A percentile compares a stretch with the other conserved stretches of the same genome.
phyloP scores from a whole-genome alignment of 2,888 invertebrate species.

The Cremastobaeus sp. region DNA sequence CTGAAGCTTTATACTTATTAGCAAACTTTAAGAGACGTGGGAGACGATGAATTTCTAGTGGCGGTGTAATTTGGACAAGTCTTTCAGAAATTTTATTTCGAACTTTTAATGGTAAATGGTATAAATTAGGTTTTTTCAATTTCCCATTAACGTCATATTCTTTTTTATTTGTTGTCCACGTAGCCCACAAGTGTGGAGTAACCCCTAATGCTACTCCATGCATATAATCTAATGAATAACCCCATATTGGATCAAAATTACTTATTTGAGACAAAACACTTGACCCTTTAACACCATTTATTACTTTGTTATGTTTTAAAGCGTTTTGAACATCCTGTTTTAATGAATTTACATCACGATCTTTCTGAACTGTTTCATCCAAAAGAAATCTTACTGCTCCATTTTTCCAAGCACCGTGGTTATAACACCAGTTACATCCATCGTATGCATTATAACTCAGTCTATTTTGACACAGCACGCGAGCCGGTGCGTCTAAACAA shows the following conservation, averaged over 20 bases:
- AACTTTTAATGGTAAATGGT: too few relatives aligned
- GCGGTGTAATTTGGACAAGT: neutral
- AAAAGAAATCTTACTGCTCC: constrained; percentile 5
- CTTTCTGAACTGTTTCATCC: neutral
- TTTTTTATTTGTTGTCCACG: neutral
- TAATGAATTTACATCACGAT: neutral
- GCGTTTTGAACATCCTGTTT: neutral
- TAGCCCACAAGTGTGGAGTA: neutral
- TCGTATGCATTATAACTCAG: neutral
- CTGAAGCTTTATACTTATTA: neutral
- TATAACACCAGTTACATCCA: constrained; percentile 9
- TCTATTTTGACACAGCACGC: constrained; percentile 6
- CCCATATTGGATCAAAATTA: constrained; percentile 18
- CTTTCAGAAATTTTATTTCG: neutral
- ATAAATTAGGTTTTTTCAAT: too few relatives aligned
- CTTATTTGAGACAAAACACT: neutral
- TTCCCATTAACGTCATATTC: neutral
- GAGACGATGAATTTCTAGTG: neutral
- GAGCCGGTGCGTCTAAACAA: constrained; percentile 8
- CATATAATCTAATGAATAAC: constrained; percentile 23
- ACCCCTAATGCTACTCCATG: constrained; percentile 12
- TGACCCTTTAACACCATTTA: constrained; percentile 17
- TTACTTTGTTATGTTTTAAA: neutral
- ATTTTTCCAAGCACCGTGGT: neutral
- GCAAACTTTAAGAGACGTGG: neutral